Conservation (phyloP, 1,140 invertebrate species). For the Drosophila sucinea region DNA sequence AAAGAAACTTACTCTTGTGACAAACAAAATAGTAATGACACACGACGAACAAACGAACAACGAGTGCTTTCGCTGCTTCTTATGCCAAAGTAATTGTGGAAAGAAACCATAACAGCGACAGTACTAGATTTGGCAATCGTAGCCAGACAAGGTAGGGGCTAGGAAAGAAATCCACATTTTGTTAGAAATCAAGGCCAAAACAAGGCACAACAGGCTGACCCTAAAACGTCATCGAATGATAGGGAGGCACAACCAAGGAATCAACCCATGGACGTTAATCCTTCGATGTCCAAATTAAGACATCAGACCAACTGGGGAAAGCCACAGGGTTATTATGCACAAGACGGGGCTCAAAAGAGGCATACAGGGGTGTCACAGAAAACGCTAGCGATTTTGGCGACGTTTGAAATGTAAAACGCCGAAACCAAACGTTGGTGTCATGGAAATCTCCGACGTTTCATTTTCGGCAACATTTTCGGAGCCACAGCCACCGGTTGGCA, state of each 20-base stretch:
- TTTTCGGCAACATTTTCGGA: no score
- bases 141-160: conserved; percentile 1
- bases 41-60: no score
- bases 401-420: no score
- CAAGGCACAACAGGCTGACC: background rate
- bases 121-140: conserved; percentile 6
- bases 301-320: conserved; percentile 24
- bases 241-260: background rate
- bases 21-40: no score
- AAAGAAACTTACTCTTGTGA: no score
- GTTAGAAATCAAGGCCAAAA: conserved; percentile 15
- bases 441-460: no score
- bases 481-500: no score
- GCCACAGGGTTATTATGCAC: background rate
- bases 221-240: background rate
- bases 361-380: background rate
- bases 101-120: background rate
- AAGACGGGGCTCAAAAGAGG: conserved; percentile 19
- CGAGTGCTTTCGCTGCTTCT: no score
- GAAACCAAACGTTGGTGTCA: no score
- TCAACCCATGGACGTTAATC: conserved; percentile 27
- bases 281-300: conserved; percentile 20
- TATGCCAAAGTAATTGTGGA: conserved; percentile 7
- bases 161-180: conserved; percentile 30
- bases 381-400: no score